phyloP scores from a whole-genome alignment of 1,140 invertebrate genomes.

The Drosophila pallidifrons region DNA sequence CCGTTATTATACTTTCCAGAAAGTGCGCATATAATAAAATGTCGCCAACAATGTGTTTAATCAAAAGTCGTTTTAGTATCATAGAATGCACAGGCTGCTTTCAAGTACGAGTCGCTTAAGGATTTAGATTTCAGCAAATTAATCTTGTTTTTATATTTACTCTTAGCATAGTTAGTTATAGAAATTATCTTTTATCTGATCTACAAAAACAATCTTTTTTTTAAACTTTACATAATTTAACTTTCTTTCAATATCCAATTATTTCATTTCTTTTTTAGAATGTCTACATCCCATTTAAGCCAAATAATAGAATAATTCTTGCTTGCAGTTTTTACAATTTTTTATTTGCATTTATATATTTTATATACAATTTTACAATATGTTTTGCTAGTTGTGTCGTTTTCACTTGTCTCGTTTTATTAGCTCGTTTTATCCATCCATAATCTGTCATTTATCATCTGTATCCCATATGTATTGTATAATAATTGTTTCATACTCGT shows the following conservation, averaged over 20 bases:
- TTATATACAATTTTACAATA: conserved; percentile 80
- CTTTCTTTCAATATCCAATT: background rate
- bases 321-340: conserved; percentile 63
- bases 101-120: background rate
- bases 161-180: too few species aligned
- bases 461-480: conserved; percentile 45
- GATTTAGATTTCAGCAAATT: too few species aligned
- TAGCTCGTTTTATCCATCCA: conserved; percentile 61
- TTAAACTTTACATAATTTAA: too few species aligned
- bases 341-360: conserved; percentile 81
- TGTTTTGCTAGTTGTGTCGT: conserved; percentile 51
- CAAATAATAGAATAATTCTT: background rate
- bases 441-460: conserved; percentile 41
- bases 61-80: background rate
- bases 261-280: background rate
- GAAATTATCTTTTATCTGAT: too few species aligned
- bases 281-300: background rate
- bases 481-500: conserved; percentile 56
- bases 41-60: background rate
- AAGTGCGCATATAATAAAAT: background rate
- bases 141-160: too few species aligned
- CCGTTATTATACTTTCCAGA: background rate
- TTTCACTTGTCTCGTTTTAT: conserved; percentile 42
- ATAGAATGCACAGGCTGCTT: background rate
- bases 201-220: too few species aligned